Evolutionary conservation across 2,797 vertebrate species (phyloP), one percentile per base, ranked within the genome.

Genomic region (Alfaro cultratus): DNA sequence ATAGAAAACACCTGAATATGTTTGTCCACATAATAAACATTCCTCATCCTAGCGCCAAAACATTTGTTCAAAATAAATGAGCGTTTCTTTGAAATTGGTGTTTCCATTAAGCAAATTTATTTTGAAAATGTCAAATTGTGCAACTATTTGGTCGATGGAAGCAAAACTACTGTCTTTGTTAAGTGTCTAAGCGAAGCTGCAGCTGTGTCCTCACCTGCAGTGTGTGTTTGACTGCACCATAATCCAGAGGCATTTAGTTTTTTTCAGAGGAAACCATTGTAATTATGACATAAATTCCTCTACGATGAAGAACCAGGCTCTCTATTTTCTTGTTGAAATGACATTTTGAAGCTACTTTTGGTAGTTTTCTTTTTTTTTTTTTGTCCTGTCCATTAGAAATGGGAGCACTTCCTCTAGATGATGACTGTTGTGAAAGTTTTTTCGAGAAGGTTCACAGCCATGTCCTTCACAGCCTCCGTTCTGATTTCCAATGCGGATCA

Each of bases 191-290:
- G 5, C n/a, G 15, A n/a, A 57, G 26, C 11, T 55, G n/a, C 57
- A 60, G 29, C 1, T 31, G 29, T 68, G 83, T 88, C 81, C 45
- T 23, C 68, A 73, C 78, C 80, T 7, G 2, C 74, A 47, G 75
- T 74, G 55, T 86, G 57, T 86, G 57, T 86, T 88, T 86, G 77
- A 83, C 76, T 78, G 81, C 21, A 71, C 75, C 4, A 21, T 62
- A 84, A 86, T 92, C 85, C 81, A 84, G 70, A 80, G 79, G 84
- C 70, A 83, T 87, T 60, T 29, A 60, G n/a, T 60, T n/a, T 13
- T 31, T 60, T 13, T 55, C 26, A 55, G 26, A 55, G 8, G n/a
- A 60, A 60, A 4, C 4, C n/a, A 2, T 62, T 62, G 0, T 62
- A 62, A 62, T 8, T 18, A 15, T 16, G 60, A 34, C 13, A 13